These are phyloP conservation scores for Anabacerthia variegaticeps DNA, from an alignment of 2,797 vertebrate species.

Conservation along the genomic window DNA sequence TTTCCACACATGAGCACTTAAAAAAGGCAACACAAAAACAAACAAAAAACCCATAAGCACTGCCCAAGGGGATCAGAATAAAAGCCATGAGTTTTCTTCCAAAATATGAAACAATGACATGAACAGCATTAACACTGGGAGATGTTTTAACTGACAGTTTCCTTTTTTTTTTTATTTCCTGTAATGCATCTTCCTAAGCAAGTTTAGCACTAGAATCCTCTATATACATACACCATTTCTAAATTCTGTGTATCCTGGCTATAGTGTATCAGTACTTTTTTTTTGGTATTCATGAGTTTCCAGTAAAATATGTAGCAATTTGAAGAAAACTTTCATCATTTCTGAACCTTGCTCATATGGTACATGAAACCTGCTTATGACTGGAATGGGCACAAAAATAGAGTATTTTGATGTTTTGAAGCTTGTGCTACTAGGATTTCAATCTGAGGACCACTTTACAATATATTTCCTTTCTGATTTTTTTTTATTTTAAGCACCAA, in stretches of 20 bases:
- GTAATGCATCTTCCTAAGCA: background rate
- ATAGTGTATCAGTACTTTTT: background rate
- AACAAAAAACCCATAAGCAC: background rate
- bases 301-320: background rate
- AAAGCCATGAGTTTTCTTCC: background rate
- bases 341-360: background rate
- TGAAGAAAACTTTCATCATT: background rate
- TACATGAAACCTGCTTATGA: background rate
- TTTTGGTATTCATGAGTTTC: background rate
- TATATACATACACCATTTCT: background rate
- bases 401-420: background rate
- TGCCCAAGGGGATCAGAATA: background rate
- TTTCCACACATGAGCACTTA: background rate
- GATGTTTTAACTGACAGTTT: background rate
- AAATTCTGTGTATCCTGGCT: background rate
- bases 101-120: background rate
- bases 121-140: background rate
- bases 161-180: background rate
- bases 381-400: background rate
- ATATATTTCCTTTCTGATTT: background rate
- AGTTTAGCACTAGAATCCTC: background rate
- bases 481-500: background rate
- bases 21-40: background rate
- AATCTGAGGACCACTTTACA: background rate
- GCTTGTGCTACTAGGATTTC: background rate